Evolutionary conservation across 2,113 vertebrate genomes (phyloP).

Genomic region (Gobiocypris rarus): DNA sequence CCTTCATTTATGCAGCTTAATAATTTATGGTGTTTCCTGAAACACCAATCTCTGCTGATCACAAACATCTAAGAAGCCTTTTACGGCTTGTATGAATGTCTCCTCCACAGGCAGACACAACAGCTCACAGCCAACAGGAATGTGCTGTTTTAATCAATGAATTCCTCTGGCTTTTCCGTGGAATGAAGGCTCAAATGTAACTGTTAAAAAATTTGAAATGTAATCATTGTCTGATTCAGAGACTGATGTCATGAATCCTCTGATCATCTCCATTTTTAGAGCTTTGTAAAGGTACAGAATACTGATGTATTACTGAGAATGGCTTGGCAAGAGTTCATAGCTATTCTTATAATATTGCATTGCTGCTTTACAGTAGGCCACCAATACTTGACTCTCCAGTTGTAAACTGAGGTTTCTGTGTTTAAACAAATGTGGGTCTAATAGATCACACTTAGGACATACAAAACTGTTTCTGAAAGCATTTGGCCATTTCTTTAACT

Average conservation of each 20-base stretch:
- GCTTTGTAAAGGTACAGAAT: neutral
- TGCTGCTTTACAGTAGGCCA: constrained; percentile 22
- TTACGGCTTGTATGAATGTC: constrained; percentile 32
- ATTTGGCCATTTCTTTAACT: neutral
- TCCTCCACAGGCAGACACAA: neutral
- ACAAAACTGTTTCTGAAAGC: neutral
- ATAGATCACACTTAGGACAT: neutral
- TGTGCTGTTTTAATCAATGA: constrained; percentile 8
- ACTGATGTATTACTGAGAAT: neutral
- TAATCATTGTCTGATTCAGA: neutral
- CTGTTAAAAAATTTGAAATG: neutral
- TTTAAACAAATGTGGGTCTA: neutral
- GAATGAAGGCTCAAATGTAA: neutral
- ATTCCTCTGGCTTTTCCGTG: neutral
- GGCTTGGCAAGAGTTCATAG: constrained; percentile 31
- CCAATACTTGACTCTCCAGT: constrained; percentile 31
- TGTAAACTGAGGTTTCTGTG: constrained; percentile 29
- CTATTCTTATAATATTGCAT: neutral
- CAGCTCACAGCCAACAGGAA: neutral
- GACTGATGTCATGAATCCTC: neutral
- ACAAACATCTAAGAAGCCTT: constrained; percentile 55
- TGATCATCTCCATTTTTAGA: neutral
- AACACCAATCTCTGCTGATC: constrained; percentile 54
- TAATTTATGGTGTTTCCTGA: constrained; percentile 66
- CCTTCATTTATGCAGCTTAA: constrained; percentile 55